Evolutionary conservation across 2,888 invertebrate species (phyloP), one percentile per base, ranked within the genome.

Genomic region (Orthosia gracilis): DNA sequence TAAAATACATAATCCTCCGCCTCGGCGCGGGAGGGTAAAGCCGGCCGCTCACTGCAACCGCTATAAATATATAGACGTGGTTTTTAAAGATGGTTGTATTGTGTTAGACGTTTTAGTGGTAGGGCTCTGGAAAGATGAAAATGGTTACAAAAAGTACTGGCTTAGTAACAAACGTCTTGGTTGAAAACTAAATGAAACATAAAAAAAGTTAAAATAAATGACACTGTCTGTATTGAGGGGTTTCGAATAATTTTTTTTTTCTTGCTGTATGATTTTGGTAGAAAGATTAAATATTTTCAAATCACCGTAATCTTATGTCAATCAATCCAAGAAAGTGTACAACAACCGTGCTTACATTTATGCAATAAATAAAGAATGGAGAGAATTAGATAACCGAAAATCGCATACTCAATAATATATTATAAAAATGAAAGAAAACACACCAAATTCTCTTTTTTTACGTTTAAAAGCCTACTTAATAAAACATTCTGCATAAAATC

Each of bases 1-100:
- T 94, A 94, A 95, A 95, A 95, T 90, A 93, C 94, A 91, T 95
- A 96, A 96, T 96, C 95, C 94, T 69, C 79, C 52, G 78, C 95
- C 94, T 72, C 79, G 55, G 75, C 78, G 77, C 78, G 86, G 76
- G 76, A 73, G 81, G 82, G 80, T 82, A 88, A 86, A 88, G 88
- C 86, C 83, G 73, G 52, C 76, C 76, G 80, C 76, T 83, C 78
- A 79, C 70, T 85, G 85, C 83, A 82, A 73, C 83, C 77, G 80
- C 66, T 72, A 80, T 74, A 82, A 84, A 85, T 85, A 86, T 76
- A 85, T 84, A 85, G 76, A 72, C 71, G 75, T 72, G 76, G 74
- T 74, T 85, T 81, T 73, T 82, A 69, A 78, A 66, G 71, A 55
- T 55, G 68, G 31, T 64, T 54, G 71, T 49, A 69, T 80, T 73